Percentiles rank a stretch among this genome's conserved stretches.
These are phyloP conservation scores for Reticulitermes lucifugus DNA, from an alignment of 2,888 invertebrate species.

Conservation along the genomic window DNA sequence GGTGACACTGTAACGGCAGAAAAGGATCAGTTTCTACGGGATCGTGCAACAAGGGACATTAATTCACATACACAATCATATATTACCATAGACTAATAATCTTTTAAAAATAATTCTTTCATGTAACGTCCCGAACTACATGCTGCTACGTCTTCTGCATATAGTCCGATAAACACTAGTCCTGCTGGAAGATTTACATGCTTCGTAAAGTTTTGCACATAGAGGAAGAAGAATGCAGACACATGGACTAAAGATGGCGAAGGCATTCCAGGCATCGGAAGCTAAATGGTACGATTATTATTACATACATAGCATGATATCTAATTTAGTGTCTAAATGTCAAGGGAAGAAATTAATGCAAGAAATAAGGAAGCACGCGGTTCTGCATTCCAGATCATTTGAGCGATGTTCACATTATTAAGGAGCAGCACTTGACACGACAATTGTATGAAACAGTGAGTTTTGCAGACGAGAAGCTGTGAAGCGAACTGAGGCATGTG, in stretches of 20 bases:
- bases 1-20: not conserved
- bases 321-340: not conserved
- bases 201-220: not conserved
- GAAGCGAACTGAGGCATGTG: no score
- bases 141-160: not conserved
- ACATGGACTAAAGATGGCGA: not conserved
- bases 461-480: no score
- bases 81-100: no score
- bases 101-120: not conserved
- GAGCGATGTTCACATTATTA: no score
- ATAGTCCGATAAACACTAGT: not conserved
- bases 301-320: not conserved
- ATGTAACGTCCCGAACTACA: not conserved
- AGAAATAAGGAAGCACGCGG: not conserved
- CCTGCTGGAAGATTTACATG: conserved; percentile 3
- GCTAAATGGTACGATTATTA: not conserved
- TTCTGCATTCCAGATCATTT: no score
- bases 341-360: not conserved
- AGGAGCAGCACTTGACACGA: no score
- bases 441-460: no score
- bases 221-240: not conserved
- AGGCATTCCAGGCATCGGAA: not conserved
- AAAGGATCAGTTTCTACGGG: not conserved
- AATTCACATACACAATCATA: no score
- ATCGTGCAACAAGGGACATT: not conserved